These are phyloP conservation scores for Halcyon malimbica DNA, from an alignment of 2,113 vertebrate species.

Conservation along the genomic window DNA sequence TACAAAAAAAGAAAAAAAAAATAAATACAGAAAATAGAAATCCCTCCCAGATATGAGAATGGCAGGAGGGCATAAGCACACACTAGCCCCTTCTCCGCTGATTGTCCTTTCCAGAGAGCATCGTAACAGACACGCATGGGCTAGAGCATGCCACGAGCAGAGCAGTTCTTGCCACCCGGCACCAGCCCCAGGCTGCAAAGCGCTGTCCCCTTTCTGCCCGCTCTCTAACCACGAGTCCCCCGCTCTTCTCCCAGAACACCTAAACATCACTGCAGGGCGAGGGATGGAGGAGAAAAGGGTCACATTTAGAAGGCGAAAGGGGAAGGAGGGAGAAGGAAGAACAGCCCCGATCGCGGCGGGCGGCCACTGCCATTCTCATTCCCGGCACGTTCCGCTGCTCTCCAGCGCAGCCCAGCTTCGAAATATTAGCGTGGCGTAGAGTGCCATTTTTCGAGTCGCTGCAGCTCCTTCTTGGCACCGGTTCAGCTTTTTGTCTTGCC, in stretches of 20 bases:
- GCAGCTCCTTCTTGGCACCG: slow-evolving; percentile 66
- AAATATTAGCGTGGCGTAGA: slow-evolving; percentile 62
- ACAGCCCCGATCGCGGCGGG: slow-evolving; percentile 30
- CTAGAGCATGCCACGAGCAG: not conserved
- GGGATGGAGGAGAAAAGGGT: not conserved
- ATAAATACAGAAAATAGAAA: not conserved
- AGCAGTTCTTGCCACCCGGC: not conserved
- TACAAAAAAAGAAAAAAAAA: not conserved
- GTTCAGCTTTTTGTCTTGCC: slow-evolving; percentile 68
- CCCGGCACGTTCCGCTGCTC: slow-evolving; percentile 58
- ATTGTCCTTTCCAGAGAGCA: not conserved
- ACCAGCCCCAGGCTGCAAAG: too few relatives aligned
- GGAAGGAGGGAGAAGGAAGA: not conserved
- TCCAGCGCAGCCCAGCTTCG: slow-evolving; percentile 38
- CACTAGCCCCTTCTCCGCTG: not conserved
- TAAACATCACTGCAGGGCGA: not conserved
- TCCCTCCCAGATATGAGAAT: accelerated
- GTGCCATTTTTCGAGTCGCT: slow-evolving; percentile 64
- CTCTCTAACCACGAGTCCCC: not conserved
- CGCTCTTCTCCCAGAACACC: not conserved
- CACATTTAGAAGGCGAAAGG: slow-evolving; percentile 19
- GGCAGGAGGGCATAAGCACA: not conserved
- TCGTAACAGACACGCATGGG: not conserved
- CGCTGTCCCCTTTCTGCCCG: not conserved
- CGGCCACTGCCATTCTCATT: slow-evolving; percentile 45